These are phyloP conservation scores for Athene noctua DNA, from an alignment of 2,113 vertebrate species.

Conservation along the genomic window DNA sequence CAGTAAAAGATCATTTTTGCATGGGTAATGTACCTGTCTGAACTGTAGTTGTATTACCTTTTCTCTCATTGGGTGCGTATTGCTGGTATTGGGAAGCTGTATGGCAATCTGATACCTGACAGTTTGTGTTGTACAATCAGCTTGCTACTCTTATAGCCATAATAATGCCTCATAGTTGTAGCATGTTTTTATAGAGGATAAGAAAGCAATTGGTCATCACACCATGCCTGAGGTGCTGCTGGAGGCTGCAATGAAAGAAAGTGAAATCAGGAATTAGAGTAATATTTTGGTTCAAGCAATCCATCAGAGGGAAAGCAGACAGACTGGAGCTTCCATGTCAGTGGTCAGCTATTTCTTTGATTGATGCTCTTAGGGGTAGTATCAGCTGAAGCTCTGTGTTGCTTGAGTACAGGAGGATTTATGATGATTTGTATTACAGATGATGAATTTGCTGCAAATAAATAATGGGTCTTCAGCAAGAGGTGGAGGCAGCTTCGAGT, in stretches of 20 bases:
- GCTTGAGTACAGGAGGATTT: neutral
- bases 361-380: neutral
- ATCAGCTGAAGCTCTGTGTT: neutral
- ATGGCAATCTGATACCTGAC: neutral
- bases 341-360: neutral
- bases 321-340: neutral
- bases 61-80: neutral
- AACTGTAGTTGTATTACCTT: neutral
- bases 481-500: neutral
- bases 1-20: neutral
- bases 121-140: neutral
- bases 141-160: neutral
- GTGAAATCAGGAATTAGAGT: neutral
- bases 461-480: neutral
- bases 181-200: neutral
- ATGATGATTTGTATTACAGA: neutral
- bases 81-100: neutral
- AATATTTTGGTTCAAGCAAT: neutral
- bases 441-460: neutral
- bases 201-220: neutral
- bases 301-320: neutral
- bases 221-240: neutral
- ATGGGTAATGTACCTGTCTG: neutral
- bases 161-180: neutral
- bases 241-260: neutral